Conservation (phyloP, 2,888 invertebrate species). For the Macrophya annulata region DNA sequence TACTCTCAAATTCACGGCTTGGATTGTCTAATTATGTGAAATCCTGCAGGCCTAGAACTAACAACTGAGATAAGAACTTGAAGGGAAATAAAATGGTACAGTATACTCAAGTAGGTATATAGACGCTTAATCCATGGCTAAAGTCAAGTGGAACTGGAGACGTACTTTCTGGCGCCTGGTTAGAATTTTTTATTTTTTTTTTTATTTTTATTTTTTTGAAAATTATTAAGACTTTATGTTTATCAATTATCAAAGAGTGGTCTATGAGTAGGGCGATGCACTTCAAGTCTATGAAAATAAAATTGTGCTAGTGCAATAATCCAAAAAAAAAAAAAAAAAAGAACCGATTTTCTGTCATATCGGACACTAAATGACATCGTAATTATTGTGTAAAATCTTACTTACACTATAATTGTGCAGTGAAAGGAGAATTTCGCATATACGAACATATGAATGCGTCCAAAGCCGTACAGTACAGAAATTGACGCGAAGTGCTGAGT, state of each 20-base stretch:
- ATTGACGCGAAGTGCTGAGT: slow-evolving; percentile 64
- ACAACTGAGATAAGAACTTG: slow-evolving; percentile 40
- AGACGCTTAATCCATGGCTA: slow-evolving; percentile 38
- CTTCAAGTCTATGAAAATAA: background rate
- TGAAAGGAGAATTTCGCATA: background rate
- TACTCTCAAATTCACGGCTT: background rate
- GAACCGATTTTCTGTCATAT: background rate
- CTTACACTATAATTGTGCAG: too few species aligned
- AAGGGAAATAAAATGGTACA: slow-evolving; percentile 23
- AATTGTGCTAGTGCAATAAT: background rate
- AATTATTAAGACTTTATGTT: background rate
- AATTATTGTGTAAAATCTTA: background rate
- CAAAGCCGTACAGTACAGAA: slow-evolving; percentile 4
- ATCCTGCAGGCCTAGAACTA: background rate
- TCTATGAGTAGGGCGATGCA: background rate
- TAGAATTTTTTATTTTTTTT: slow-evolving; percentile 2
- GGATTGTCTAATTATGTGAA: background rate
- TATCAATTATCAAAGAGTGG: slow-evolving; percentile 5
- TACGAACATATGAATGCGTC: background rate
- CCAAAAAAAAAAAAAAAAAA: background rate
- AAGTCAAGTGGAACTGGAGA: slow-evolving; percentile 47
- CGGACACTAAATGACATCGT: background rate
- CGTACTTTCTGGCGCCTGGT: slow-evolving; percentile 41
- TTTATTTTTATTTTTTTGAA: background rate
- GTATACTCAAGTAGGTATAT: slow-evolving; percentile 13